Evolutionary conservation across 2,113 vertebrate species (phyloP).

Genomic region (sheep (Ovis aries)): ARS-UI_Ramb_v3.0 NC_056054.1:46225001-46225500

Average conservation of each 20-base stretch:
- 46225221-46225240: background rate
- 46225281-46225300: background rate
- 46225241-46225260: background rate
- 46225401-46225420: background rate
- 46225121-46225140: background rate
- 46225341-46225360: background rate
- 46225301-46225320: background rate
- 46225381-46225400: background rate
- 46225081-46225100: background rate
- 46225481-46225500: background rate
- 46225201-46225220: background rate
- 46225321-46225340: background rate
- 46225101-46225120: background rate
- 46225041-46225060: background rate
- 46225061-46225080: background rate
- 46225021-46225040: background rate
- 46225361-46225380: background rate
- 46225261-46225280: background rate
- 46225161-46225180: background rate
- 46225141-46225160: background rate
- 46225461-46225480: background rate
- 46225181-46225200: accelerated
- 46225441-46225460: background rate
- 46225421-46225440: background rate
- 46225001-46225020: background rate